These are phyloP conservation scores for Cordilura impudica DNA, from an alignment of 2,888 invertebrate species.

Conservation along the genomic window DNA sequence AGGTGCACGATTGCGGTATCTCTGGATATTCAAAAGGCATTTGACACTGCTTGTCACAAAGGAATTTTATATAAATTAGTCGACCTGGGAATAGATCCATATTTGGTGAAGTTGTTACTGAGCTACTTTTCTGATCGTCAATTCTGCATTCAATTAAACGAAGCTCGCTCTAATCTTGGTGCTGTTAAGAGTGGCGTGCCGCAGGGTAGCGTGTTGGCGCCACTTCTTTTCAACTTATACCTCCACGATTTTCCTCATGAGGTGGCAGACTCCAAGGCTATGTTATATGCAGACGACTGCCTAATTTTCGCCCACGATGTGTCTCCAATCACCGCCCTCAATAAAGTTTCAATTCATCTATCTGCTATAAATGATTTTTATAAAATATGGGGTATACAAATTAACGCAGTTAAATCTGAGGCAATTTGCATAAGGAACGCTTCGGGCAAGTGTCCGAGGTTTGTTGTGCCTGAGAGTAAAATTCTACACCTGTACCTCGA, in stretches of 20 bases:
- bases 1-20: not conserved
- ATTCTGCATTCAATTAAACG: not conserved
- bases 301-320: not conserved
- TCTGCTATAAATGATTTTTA: not conserved
- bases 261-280: not conserved
- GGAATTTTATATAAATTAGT: not conserved
- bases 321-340: not conserved
- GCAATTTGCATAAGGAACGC: not conserved
- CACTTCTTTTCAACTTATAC: not conserved
- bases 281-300: slow-evolving; percentile 3
- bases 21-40: slow-evolving; percentile 6
- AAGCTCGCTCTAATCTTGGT: not conserved
- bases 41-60: not conserved
- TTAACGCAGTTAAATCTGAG: not conserved
- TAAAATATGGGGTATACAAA: slow-evolving; percentile 11
- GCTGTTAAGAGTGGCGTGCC: not conserved
- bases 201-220: slow-evolving; percentile 1
- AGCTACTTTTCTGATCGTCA: not conserved
- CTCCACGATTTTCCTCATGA: slow-evolving; percentile 1
- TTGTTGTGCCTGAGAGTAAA: slow-evolving; percentile 3
- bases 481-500: too few species aligned
- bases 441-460: not conserved
- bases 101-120: not conserved
- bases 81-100: not conserved
- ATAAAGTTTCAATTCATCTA: not conserved